These are phyloP conservation scores for Halichoerus grypus DNA, from an alignment of 2,113 vertebrate species.

Conservation along the genomic window DNA sequence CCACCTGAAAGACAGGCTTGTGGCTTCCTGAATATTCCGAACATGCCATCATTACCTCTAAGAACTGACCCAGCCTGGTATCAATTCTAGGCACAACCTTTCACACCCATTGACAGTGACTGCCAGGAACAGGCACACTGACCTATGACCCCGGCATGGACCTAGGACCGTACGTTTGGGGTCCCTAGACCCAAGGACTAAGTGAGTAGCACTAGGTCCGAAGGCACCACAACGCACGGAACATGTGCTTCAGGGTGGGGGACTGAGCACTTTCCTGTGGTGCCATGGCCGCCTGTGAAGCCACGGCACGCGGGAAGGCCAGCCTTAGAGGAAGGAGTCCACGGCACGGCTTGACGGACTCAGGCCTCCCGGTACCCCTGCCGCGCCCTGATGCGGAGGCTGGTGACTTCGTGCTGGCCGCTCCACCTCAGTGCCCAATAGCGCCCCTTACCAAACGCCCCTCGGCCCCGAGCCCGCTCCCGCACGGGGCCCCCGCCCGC, in stretches of 20 bases:
- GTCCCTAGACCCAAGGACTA: background rate
- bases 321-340: background rate
- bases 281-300: background rate
- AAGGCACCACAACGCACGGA: background rate
- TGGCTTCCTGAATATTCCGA: background rate
- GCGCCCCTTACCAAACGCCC: background rate
- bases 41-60: background rate
- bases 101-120: background rate
- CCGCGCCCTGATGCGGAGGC: background rate
- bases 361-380: background rate
- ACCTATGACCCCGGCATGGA: background rate
- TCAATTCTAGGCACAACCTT: background rate
- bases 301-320: too few relatives aligned
- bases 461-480: background rate
- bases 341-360: background rate
- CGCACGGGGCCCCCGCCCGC: background rate
- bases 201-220: background rate
- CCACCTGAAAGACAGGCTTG: background rate
- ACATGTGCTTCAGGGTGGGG: background rate
- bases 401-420: background rate
- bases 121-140: background rate
- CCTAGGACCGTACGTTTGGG: background rate
- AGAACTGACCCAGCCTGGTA: background rate
- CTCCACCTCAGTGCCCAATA: background rate
- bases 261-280: background rate